Percentiles rank a stretch among this genome's conserved stretches.
Evolutionary conservation across 2,888 invertebrate species (phyloP).

Genomic region (Zygothrica quintamaculata): DNA sequence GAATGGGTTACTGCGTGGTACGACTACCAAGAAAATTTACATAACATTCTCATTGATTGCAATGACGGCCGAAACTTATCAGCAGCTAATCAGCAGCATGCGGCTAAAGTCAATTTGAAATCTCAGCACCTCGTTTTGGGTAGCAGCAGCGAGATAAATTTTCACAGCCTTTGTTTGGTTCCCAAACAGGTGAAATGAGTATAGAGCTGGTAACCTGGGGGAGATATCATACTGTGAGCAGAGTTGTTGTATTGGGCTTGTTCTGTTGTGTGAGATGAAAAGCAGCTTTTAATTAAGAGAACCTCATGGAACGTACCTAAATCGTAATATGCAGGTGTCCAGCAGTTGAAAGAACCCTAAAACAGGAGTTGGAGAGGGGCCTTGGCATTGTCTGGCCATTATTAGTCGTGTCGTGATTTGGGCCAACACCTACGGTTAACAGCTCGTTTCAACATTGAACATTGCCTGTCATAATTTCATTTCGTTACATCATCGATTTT

Average conservation of each 20-base stretch:
- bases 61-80: constrained; percentile 65
- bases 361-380: constrained; percentile 13
- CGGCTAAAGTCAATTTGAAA: constrained; percentile 66
- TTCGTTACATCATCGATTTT: constrained; percentile 65
- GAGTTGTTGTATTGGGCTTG: constrained; percentile 37
- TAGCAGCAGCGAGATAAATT: constrained; percentile 59
- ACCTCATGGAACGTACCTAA: constrained; percentile 36
- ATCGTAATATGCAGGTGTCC: constrained; percentile 61
- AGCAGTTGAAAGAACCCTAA: constrained; percentile 4
- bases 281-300: constrained; percentile 77
- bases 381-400: constrained; percentile 31
- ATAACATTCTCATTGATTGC: constrained; percentile 69
- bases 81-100: constrained; percentile 77
- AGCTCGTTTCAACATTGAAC: constrained; percentile 57
- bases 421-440: constrained; percentile 75
- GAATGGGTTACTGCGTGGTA: too few relatives aligned
- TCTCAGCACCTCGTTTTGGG: constrained; percentile 74
- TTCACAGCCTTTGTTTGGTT: constrained; percentile 59
- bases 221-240: constrained; percentile 59
- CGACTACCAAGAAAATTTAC: constrained; percentile 67
- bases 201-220: not conserved
- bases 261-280: constrained; percentile 49
- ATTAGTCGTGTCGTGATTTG: constrained; percentile 50
- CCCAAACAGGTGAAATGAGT: constrained; percentile 32
- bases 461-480: constrained; percentile 28